Evolutionary conservation across 2,113 vertebrate species (phyloP), one percentile per base, ranked within the genome.

Genomic region (Scopus umbretta): DNA sequence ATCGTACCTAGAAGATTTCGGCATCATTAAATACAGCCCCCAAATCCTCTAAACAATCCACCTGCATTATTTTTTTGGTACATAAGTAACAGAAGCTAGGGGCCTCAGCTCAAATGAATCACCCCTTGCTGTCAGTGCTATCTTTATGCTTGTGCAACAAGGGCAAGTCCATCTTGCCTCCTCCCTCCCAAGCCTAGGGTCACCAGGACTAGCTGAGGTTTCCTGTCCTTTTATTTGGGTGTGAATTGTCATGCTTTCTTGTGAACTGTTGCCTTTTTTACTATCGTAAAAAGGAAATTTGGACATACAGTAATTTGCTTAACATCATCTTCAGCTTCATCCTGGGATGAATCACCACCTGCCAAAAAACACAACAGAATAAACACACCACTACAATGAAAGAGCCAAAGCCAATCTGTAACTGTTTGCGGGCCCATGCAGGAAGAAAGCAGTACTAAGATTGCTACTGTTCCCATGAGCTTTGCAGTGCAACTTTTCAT

Each of bases 271-370:
- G 50, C 45, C 85, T 86, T 67, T 96, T 86, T 67, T 96, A 87
- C 76, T 84, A 85, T 5, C 20, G 81, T 5, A 62, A 70, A 67
- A 90, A 89, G 53, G 53, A 79, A 76, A 63, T 58, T 16, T 66
- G 80, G 88, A 97, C 98, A 97, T 97, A 99, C 99, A 91, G 99
- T 99, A 93, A 99, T 99, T 93, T 99, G 99, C 84, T 99, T 99
- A 83, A 98, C 98, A 8, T 99, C 99, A 5, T 99, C 99, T 96
- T 99, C 99, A 4, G 98, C 98, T 97, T 99, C 99, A 71, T 99
- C 99, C 97, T 99, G 99, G 8, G 99, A 99, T 50, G 99, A 99
- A 95, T 99, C 99, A 87, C 99, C 99, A 42, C 98, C 99, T 99
- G 97, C 30, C 78, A 93, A 47, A 95, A 91, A 80, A 34, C 2